Evolutionary conservation across 2,888 invertebrate genomes (phyloP).

Genomic region (Deilephila porcellus): DNA sequence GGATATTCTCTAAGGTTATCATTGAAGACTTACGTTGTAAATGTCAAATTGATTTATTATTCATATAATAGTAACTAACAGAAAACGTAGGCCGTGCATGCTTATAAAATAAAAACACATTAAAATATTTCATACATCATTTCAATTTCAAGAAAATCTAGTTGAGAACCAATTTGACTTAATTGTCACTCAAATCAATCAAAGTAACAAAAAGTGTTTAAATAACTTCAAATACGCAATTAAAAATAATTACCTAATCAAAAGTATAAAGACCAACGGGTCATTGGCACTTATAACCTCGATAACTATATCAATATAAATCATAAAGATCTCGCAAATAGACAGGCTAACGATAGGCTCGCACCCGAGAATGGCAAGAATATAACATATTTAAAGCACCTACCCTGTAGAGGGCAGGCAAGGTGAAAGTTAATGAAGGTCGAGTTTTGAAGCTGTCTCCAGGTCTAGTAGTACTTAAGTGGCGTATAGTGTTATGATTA

Average conservation of each 20-base stretch:
- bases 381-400: neutral
- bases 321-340: neutral
- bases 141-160: neutral
- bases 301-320: neutral
- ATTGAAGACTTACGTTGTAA: neutral
- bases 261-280: neutral
- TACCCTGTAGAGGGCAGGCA: neutral
- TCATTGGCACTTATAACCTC: neutral
- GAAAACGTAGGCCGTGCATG: neutral
- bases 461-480: conserved; percentile 9
- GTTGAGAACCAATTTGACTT: too few species aligned
- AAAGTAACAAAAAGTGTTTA: neutral
- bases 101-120: too few species aligned
- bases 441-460: conserved; percentile 1
- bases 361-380: neutral
- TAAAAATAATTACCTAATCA: neutral
- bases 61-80: too few species aligned
- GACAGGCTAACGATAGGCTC: neutral
- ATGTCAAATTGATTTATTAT: neutral
- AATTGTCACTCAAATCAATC: neutral
- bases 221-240: neutral
- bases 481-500: neutral
- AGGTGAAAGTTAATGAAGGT: conserved; percentile 24
- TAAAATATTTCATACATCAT: too few species aligned
- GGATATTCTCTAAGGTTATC: too few species aligned